A percentile compares a stretch with the other conserved stretches of the same genome.
These are phyloP conservation scores for Rhinophrynus dorsalis DNA, from an alignment of 2,797 vertebrate species.

Conservation along the genomic window DNA sequence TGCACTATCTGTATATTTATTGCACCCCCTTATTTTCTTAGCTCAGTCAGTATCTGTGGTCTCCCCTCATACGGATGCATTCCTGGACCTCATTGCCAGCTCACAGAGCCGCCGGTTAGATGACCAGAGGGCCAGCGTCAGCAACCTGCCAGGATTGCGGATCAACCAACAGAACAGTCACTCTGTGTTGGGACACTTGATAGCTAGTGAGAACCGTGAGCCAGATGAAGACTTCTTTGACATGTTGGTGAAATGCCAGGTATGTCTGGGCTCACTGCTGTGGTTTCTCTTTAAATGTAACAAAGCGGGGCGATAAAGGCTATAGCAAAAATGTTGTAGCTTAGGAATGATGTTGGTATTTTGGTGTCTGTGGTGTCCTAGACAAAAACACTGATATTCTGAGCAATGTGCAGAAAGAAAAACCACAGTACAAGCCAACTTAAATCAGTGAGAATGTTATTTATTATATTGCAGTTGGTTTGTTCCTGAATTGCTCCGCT, in stretches of 20 bases:
- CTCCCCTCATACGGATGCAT: slow-evolving; percentile 84
- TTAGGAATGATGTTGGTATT: no score
- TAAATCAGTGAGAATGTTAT: no score
- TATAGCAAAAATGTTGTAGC: no score
- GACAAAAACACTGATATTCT: background rate
- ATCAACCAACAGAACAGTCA: slow-evolving; percentile 68
- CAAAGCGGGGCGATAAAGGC: no score
- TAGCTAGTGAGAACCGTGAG: slow-evolving; percentile 74
- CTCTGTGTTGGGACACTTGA: slow-evolving; percentile 77
- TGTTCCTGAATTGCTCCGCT: no score
- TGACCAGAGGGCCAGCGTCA: slow-evolving; percentile 79
- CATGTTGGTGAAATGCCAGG: slow-evolving; percentile 92
- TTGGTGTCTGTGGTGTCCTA: no score
- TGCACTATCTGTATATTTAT: background rate
- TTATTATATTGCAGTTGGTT: no score
- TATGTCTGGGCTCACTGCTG: slow-evolving; percentile 49
- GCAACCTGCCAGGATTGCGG: slow-evolving; percentile 80
- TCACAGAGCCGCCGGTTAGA: slow-evolving; percentile 80
- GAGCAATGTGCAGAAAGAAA: background rate
- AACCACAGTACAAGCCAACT: no score
- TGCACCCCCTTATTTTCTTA: slow-evolving; percentile 49
- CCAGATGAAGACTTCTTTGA: slow-evolving; percentile 94
- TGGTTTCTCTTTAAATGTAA: background rate
- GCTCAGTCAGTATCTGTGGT: slow-evolving; percentile 73
- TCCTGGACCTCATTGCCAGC: slow-evolving; percentile 88